A percentile compares a stretch with the other conserved stretches of the same genome.
phyloP scores from a whole-genome alignment of 2,113 vertebrate genomes.

The Brachyistius frenatus region DNA sequence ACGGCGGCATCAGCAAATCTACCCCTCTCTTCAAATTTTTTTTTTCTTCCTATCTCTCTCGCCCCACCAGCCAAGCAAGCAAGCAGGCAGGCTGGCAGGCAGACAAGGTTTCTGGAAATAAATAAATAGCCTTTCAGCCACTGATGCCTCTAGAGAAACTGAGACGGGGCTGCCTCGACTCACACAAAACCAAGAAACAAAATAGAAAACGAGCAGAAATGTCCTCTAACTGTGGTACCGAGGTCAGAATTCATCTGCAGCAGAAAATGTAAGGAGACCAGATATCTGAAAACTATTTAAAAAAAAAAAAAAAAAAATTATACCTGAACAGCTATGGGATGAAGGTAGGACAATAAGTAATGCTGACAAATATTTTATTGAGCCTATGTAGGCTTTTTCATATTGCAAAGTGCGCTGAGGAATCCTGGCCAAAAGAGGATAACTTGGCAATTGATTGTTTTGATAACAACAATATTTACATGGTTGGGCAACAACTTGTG shows the following conservation, averaged over 20 bases:
- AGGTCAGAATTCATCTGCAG: constrained; percentile 13
- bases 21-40: background rate
- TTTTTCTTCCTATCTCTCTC: background rate
- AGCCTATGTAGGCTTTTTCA: background rate
- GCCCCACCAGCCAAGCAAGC: constrained; percentile 4
- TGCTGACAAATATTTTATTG: background rate
- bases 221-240: constrained; percentile 2
- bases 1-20: constrained; percentile 42
- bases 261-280: background rate
- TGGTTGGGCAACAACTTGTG: background rate
- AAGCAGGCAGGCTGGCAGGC: background rate
- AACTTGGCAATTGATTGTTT: background rate
- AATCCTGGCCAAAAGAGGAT: constrained; percentile 14
- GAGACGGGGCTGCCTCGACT: background rate
- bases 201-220: constrained; percentile 20
- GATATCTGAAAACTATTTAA: background rate
- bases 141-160: constrained; percentile 27
- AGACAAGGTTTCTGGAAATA: constrained; percentile 28
- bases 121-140: constrained; percentile 42
- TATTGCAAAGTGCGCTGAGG: background rate
- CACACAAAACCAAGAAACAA: constrained; percentile 1
- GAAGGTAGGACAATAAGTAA: background rate
- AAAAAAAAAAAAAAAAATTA: background rate
- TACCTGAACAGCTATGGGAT: background rate
- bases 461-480: constrained; percentile 10